Base-by-base conservation (phyloP, 2,113 vertebrate genomes). In the Terrapene triunguis region DNA sequence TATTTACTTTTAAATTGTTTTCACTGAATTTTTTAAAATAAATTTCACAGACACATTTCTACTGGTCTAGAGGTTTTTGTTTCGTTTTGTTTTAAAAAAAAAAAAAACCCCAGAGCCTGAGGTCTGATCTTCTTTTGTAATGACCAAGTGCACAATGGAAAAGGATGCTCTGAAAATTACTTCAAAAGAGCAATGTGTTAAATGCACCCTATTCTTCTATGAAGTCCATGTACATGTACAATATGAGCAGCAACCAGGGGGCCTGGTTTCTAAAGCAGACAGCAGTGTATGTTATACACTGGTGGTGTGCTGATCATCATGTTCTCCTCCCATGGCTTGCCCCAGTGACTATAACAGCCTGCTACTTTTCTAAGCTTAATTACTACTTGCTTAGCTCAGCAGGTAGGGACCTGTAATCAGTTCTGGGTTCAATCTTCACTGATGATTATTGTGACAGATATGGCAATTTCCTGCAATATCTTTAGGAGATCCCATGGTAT, bases 361-460 rank as follows among this genome's bases (percentile, higher is more conserved):
- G 44, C 57, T 93, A 55, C 27, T 89, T 25, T 25, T 53, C 89
- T 85, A 65, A 88, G 74, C 38, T 2, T 81, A 19, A 55, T 25
- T 80, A 14, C 59, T 90, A 76, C 48, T 69, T 47, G 25, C 47
- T 21, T 57, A 47, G 59, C 27, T 57, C 51, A 81, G 78, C 5
- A 25, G 57, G n/a, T n/a, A 35, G 62, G 21, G 21, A 10, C 1
- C 47, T 79, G 38, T 65, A 13, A 10, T 12, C 90, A 25, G 55
- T 90, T 91, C 90, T 95, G 24, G 62, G 35, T 44, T 83, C 17
- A 80, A 17, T 82, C 69, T 62, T 88, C 90, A 38, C 21, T 54
- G 54, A 48, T 79, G 42, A 35, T 90, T 38, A 69, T 21, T 69
- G 35, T 69, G 65, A 38, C 35, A 69, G 17, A 69, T 21, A 27